Percentiles rank a stretch among this genome's conserved stretches.
These are phyloP conservation scores for Melanotaenia parkinsoni DNA, from an alignment of 2,797 vertebrate species.

Conservation along the genomic window DNA sequence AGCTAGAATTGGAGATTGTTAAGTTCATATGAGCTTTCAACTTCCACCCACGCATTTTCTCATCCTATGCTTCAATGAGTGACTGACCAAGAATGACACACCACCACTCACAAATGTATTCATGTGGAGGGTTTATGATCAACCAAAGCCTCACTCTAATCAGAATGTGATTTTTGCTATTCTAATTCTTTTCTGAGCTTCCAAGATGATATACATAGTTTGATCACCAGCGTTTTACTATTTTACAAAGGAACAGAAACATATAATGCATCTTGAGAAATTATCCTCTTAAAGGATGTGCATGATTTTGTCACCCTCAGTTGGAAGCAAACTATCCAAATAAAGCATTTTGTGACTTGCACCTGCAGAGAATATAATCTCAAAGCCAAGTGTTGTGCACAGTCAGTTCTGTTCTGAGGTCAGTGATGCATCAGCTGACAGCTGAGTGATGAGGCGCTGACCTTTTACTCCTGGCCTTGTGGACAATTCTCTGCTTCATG, in stretches of 20 bases:
- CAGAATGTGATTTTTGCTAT: constrained; percentile 23
- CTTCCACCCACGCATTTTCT: constrained; percentile 33
- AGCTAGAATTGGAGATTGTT: constrained; percentile 53
- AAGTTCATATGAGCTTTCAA: constrained; percentile 42
- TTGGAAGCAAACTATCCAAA: neutral
- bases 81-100: constrained; percentile 24
- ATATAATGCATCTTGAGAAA: neutral
- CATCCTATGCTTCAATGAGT: constrained; percentile 30
- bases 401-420: constrained; percentile 33
- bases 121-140: constrained; percentile 20
- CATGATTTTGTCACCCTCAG: neutral
- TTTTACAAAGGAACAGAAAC: neutral
- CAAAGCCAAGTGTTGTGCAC: constrained; percentile 6
- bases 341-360: constrained; percentile 6
- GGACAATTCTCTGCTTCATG: constrained; percentile 57
- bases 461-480: constrained; percentile 71
- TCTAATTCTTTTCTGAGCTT: constrained; percentile 22
- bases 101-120: constrained; percentile 19
- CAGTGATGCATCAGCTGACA: constrained; percentile 66
- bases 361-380: neutral
- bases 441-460: constrained; percentile 74
- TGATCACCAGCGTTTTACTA: neutral
- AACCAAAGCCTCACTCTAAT: constrained; percentile 25
- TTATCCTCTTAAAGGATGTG: neutral
- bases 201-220: neutral